phyloP scores from a whole-genome alignment of 1,140 invertebrate genomes.

The Lepidotrigona ventralis region DNA sequence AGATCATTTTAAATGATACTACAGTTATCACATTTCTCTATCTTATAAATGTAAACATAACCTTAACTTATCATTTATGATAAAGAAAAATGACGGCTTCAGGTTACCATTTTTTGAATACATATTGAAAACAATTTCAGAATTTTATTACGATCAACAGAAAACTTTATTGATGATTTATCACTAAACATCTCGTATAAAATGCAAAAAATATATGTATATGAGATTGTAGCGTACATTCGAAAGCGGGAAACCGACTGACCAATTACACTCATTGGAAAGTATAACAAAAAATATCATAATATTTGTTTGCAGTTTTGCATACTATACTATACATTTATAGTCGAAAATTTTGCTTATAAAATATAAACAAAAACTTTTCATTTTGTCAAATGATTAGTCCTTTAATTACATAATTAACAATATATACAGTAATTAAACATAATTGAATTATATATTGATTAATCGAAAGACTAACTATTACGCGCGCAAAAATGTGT shows the following conservation, averaged over 20 bases:
- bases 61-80: slow-evolving; percentile 62
- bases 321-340: not conserved
- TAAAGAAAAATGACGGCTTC: slow-evolving; percentile 28
- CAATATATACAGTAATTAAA: not conserved
- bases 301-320: too few species aligned
- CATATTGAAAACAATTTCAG: slow-evolving; percentile 38
- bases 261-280: slow-evolving; percentile 26
- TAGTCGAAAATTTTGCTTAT: not conserved
- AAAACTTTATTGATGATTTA: slow-evolving; percentile 16
- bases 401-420: not conserved
- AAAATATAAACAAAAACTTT: not conserved
- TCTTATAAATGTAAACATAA: slow-evolving; percentile 65
- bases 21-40: slow-evolving; percentile 40
- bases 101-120: slow-evolving; percentile 57
- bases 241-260: slow-evolving; percentile 49
- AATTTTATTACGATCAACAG: not conserved
- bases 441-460: not conserved
- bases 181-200: slow-evolving; percentile 47
- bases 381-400: not conserved
- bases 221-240: slow-evolving; percentile 38
- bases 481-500: not conserved
- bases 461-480: not conserved
- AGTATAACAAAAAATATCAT: not conserved
- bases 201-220: not conserved
- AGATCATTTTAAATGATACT: slow-evolving; percentile 39